Evolutionary conservation across 2,797 vertebrate species (phyloP).

Genomic region (Ceyx erithaca): DNA sequence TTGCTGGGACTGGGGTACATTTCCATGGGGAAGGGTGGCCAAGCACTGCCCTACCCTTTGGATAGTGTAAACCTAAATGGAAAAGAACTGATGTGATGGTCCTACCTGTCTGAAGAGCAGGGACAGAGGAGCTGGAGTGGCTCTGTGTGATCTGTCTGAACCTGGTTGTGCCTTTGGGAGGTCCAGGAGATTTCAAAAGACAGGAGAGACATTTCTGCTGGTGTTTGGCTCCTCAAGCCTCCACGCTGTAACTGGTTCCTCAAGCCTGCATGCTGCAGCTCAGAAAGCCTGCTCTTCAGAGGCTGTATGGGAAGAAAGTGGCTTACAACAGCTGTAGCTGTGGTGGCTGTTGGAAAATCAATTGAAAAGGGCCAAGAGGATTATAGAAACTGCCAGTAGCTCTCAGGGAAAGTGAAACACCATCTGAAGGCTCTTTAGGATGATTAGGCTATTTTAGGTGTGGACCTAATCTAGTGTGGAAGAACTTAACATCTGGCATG

Average conservation of each 20-base stretch:
- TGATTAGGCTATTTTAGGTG: neutral
- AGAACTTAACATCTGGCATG: neutral
- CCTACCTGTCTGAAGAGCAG: neutral
- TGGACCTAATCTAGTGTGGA: neutral
- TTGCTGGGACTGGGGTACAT: neutral
- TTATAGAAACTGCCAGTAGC: neutral
- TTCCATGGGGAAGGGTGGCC: neutral
- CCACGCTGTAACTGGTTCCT: neutral
- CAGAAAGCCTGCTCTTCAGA: neutral
- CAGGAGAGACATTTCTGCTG: neutral
- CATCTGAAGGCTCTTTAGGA: neutral
- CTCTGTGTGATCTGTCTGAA: neutral
- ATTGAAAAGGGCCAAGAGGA: neutral
- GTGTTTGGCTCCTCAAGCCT: neutral
- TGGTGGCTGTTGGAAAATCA: fast-evolving
- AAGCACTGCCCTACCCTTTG: neutral
- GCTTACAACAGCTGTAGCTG: neutral
- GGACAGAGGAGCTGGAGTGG: neutral
- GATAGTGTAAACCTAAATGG: neutral
- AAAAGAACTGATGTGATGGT: neutral
- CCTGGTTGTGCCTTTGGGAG: neutral
- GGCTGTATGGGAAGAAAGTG: neutral
- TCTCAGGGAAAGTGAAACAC: neutral
- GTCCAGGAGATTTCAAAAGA: neutral
- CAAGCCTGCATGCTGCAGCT: neutral